phyloP scores from a whole-genome alignment of 2,113 vertebrate genomes.

The Eira barbara region DNA sequence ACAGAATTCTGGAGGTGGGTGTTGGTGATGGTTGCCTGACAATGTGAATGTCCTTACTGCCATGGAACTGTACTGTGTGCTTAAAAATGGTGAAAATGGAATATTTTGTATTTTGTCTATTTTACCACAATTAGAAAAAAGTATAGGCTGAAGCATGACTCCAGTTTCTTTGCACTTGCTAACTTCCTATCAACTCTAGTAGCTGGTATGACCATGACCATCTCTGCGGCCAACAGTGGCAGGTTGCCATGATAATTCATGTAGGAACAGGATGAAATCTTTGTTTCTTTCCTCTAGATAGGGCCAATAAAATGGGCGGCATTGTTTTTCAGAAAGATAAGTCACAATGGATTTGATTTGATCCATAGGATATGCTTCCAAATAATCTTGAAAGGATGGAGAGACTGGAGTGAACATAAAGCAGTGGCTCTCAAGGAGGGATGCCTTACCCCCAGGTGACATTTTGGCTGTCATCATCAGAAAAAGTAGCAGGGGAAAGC shows the following conservation, averaged over 20 bases:
- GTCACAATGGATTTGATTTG: neutral
- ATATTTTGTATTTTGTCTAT: neutral
- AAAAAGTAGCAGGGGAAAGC: accelerated
- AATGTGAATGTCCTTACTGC: too few relatives aligned
- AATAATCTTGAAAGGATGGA: neutral
- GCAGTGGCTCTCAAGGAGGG: neutral
- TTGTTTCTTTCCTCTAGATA: neutral
- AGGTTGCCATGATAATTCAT: neutral
- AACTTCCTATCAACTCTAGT: neutral
- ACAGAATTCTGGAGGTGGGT: neutral
- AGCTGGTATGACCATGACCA: neutral
- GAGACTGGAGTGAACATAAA: neutral
- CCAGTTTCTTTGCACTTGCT: neutral
- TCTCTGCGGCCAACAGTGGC: neutral
- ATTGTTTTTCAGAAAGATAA: neutral
- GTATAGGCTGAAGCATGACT: neutral
- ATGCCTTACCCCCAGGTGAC: neutral
- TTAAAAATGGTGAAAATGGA: neutral
- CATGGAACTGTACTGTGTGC: neutral
- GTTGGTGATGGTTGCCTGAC: neutral
- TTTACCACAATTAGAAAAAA: neutral
- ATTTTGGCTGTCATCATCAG: neutral
- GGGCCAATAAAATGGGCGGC: neutral
- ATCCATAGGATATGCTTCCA: neutral
- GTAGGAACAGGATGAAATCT: neutral